These are phyloP conservation scores for Silurus aristotelis DNA, from an alignment of 2,797 vertebrate species.

Conservation along the genomic window DNA sequence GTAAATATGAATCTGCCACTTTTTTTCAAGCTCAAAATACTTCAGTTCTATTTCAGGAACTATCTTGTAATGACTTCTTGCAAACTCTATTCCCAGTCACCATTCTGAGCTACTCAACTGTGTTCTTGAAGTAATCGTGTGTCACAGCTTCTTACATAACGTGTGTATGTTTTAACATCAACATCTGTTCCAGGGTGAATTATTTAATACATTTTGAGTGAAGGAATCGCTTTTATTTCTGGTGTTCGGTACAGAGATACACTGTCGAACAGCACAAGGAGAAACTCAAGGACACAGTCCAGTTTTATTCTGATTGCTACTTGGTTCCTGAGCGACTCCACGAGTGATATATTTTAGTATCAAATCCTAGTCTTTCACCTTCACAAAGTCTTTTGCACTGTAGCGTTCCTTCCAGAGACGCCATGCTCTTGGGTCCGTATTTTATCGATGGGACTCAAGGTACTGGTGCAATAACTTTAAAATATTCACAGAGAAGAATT, in stretches of 20 bases:
- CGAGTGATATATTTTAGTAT: background rate
- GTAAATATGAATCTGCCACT: background rate
- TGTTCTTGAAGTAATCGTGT: background rate
- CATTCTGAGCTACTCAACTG: background rate
- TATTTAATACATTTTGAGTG: background rate
- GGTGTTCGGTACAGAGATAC: background rate
- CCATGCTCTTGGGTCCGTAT: background rate
- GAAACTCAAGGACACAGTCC: background rate
- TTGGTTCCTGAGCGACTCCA: background rate
- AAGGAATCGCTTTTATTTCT: background rate
- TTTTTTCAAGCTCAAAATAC: background rate
- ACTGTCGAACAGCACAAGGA: background rate
- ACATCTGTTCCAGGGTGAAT: background rate
- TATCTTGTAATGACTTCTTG: background rate
- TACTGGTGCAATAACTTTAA: background rate
- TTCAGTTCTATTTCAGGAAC: background rate
- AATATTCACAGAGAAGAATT: background rate
- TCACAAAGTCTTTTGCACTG: background rate
- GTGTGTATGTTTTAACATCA: background rate
- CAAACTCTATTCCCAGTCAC: background rate
- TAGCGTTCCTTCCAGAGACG: background rate
- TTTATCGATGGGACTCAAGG: background rate
- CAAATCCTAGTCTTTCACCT: background rate
- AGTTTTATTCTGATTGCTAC: slow-evolving; percentile 5
- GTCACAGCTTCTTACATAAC: background rate